phyloP scores from a whole-genome alignment of 2,797 vertebrate genomes.

The Danio jaintianensis region DNA sequence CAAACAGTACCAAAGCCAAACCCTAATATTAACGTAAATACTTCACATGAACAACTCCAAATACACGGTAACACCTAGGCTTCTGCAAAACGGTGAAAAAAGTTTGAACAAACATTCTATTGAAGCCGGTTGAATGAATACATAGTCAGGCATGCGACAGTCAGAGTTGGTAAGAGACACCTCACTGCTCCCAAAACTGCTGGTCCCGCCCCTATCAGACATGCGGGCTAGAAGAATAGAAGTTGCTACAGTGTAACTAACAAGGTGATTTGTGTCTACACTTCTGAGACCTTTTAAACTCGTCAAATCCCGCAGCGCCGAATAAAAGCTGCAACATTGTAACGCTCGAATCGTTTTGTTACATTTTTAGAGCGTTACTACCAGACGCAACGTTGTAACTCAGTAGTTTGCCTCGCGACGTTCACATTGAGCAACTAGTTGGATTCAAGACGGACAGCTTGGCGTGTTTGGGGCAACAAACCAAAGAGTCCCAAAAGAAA shows the following conservation, averaged over 20 bases:
- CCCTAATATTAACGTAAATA: neutral
- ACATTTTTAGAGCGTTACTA: neutral
- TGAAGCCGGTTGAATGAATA: neutral
- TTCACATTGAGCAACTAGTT: conserved; percentile 11
- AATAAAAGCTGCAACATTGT: neutral
- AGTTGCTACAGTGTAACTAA: conserved; percentile 26
- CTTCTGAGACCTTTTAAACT: conserved; percentile 11
- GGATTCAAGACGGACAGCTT: neutral
- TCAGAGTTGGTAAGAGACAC: neutral
- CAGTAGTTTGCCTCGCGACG: neutral
- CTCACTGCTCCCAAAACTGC: conserved; percentile 19
- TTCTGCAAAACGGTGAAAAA: neutral
- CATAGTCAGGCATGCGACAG: neutral
- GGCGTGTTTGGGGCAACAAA: conserved; percentile 15
- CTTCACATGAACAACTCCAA: neutral
- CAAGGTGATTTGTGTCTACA: conserved; percentile 18
- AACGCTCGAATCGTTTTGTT: neutral
- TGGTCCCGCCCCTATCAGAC: conserved; percentile 50
- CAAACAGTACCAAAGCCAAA: neutral
- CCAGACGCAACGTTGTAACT: neutral
- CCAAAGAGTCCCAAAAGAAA: neutral
- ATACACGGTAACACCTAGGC: neutral
- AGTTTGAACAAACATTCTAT: neutral
- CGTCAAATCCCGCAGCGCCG: neutral
- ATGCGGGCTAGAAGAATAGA: conserved; percentile 40